Evolutionary conservation across 1,140 invertebrate genomes (phyloP).

Genomic region (Psilanteris sp.): DNA sequence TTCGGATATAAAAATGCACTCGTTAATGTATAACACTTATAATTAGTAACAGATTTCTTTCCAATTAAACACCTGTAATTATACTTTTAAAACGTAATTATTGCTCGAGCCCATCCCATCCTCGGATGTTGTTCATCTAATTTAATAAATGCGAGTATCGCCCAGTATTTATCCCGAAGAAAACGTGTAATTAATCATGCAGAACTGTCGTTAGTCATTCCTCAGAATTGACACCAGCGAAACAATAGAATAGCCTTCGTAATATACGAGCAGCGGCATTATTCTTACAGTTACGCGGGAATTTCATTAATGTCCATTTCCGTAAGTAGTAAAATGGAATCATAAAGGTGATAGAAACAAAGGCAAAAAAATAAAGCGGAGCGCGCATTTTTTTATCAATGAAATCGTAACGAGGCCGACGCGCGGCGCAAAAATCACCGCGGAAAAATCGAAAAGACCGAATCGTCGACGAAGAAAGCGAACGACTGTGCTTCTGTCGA

Average conservation of each 20-base stretch:
- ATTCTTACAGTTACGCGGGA: slow-evolving; percentile 7
- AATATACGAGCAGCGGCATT: neutral
- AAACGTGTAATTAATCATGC: slow-evolving; percentile 1
- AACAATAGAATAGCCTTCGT: slow-evolving; percentile 6
- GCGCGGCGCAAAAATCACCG: slow-evolving; percentile 3
- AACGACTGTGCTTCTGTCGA: slow-evolving; percentile 21
- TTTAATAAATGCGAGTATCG: no score
- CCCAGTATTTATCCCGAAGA: neutral
- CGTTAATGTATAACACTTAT: no score
- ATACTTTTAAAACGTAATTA: no score
- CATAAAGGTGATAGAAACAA: slow-evolving; percentile 26
- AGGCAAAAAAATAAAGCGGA: slow-evolving; percentile 5
- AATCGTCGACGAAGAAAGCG: slow-evolving; percentile 42
- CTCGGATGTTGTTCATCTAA: no score
- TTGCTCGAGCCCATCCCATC: no score
- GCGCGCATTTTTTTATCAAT: slow-evolving; percentile 27
- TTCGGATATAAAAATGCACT: no score
- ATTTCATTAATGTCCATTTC: slow-evolving; percentile 10
- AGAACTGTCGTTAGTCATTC: slow-evolving; percentile 2
- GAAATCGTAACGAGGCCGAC: slow-evolving; percentile 24
- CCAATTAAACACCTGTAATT: no score
- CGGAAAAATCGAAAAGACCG: slow-evolving; percentile 18
- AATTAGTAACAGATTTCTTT: no score
- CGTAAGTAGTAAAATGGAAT: slow-evolving; percentile 13
- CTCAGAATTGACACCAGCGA: neutral